Conservation (phyloP, 2,113 vertebrate genomes). For the Ophiodon elongatus region DNA sequence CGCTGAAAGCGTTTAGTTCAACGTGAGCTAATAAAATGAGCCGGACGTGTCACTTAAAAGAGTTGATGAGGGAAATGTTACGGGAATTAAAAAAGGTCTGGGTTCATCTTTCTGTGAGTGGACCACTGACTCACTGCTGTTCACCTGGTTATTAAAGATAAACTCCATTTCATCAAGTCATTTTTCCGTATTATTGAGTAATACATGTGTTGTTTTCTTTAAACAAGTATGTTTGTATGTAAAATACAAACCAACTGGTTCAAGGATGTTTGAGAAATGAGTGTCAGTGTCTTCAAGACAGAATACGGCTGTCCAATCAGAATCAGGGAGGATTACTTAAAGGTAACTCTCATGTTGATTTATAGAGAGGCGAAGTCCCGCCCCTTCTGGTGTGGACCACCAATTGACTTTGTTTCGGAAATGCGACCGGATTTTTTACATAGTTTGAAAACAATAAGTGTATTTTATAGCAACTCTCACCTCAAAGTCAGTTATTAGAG, state of each 20-base stretch:
- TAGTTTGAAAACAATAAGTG: neutral
- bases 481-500: neutral
- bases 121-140: neutral
- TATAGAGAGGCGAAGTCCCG: neutral
- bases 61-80: too few species aligned
- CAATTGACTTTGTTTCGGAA: neutral
- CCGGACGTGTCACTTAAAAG: too few species aligned
- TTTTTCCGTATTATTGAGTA: too few species aligned
- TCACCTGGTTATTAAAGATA: neutral
- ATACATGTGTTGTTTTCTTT: neutral
- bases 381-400: too few species aligned
- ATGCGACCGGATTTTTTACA: neutral
- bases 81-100: too few species aligned
- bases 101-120: neutral
- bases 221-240: too few species aligned
- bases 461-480: neutral
- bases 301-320: neutral
- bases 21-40: slow-evolving; percentile 28
- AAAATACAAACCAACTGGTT: neutral
- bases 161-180: too few species aligned
- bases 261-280: neutral
- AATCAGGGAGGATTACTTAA: neutral
- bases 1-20: slow-evolving; percentile 22
- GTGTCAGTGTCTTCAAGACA: neutral
- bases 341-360: neutral